Percentiles rank a stretch among this genome's conserved stretches.
phyloP scores from a whole-genome alignment of 2,113 vertebrate genomes.

The Aepyceros melampus region DNA sequence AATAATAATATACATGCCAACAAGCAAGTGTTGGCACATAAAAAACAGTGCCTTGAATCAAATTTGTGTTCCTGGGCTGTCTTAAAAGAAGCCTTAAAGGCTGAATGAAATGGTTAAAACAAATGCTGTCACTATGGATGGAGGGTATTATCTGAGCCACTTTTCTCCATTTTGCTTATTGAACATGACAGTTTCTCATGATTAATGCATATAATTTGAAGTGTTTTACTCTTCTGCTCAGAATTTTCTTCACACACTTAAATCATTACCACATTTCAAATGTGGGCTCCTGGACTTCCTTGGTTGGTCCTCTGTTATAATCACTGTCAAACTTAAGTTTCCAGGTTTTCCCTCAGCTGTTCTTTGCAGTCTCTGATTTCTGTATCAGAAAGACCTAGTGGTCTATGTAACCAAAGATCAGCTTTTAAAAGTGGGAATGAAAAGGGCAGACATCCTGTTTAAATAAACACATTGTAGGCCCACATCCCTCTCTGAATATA shows the following conservation, averaged over 20 bases:
- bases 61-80: neutral
- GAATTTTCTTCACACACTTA: neutral
- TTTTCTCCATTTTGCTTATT: neutral
- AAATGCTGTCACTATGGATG: neutral
- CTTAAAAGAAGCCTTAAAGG: neutral
- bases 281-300: neutral
- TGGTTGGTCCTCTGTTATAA: neutral
- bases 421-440: neutral
- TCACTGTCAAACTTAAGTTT: neutral
- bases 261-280: neutral
- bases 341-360: accelerated
- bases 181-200: neutral
- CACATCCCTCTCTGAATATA: neutral
- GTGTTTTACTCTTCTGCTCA: neutral
- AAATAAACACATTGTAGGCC: neutral
- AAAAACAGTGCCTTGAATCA: neutral
- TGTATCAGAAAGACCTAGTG: neutral
- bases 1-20: neutral
- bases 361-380: neutral
- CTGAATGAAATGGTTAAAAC: neutral
- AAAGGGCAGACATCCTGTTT: neutral
- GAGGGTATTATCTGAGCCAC: neutral
- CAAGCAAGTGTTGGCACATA: neutral
- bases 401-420: neutral
- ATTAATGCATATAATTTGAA: neutral